These are phyloP conservation scores for Gracilinanus agilis DNA, from an alignment of 2,113 vertebrate genomes.

Conservation along the genomic window DNA sequence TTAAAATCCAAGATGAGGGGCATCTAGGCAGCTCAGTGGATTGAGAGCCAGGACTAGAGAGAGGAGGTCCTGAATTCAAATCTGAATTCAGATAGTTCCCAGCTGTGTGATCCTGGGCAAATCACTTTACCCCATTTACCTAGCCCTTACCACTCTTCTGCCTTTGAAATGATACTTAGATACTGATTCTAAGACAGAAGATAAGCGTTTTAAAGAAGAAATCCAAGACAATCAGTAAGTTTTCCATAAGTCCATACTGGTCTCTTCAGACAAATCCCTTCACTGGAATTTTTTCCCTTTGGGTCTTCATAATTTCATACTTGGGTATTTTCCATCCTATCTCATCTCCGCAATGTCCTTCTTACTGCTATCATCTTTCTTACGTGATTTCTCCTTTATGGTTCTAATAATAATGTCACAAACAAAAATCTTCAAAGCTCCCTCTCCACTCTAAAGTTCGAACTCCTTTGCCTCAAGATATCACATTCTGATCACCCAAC, in stretches of 20 bases:
- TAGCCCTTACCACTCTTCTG: too few relatives aligned
- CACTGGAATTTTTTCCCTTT: background rate
- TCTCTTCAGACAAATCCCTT: too few relatives aligned
- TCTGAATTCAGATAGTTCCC: too few relatives aligned
- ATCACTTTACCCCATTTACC: too few relatives aligned
- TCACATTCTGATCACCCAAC: background rate
- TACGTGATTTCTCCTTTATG: background rate
- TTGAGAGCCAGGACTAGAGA: too few relatives aligned
- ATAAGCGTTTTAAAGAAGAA: background rate
- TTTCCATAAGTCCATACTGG: background rate
- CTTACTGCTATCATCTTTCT: background rate
- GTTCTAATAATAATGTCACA: background rate
- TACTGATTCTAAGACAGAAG: too few relatives aligned
- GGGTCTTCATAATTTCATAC: background rate
- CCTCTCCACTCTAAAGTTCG: background rate
- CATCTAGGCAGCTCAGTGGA: too few relatives aligned
- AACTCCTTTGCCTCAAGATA: background rate
- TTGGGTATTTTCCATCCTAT: background rate
- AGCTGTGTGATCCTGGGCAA: too few relatives aligned
- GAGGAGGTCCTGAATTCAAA: too few relatives aligned
- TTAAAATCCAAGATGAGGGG: background rate
- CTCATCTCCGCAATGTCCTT: too few relatives aligned
- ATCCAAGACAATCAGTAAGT: background rate
- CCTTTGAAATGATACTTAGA: too few relatives aligned
- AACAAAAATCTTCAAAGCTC: background rate